Conservation (phyloP, 2,888 invertebrate genomes). For the Aphodius granarius region DNA sequence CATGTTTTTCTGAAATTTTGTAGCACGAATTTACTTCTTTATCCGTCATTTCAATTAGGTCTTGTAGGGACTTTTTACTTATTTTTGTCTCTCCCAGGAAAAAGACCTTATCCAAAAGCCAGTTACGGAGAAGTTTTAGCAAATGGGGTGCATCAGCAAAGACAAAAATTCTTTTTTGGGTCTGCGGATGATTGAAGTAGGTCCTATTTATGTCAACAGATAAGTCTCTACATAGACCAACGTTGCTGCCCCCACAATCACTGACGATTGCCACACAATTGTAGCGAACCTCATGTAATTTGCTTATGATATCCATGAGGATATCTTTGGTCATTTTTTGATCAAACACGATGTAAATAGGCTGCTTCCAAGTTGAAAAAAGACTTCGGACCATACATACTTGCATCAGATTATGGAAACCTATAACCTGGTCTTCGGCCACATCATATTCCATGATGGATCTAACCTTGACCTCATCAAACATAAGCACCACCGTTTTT, state of each 20-base stretch:
- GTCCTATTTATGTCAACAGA: too few relatives aligned
- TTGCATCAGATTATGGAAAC: too few relatives aligned
- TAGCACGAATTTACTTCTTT: slow-evolving; percentile 27
- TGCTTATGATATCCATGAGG: slow-evolving; percentile 20
- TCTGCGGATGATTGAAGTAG: too few relatives aligned
- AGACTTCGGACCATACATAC: slow-evolving; percentile 23
- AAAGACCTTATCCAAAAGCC: slow-evolving; percentile 32
- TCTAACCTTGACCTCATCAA: too few relatives aligned
- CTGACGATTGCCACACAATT: slow-evolving; percentile 30
- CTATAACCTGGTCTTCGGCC: too few relatives aligned
- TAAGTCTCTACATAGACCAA: too few relatives aligned
- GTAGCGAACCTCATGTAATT: slow-evolving; percentile 25
- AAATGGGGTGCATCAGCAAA: slow-evolving; percentile 34
- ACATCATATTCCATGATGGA: too few relatives aligned
- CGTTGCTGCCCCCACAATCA: slow-evolving; percentile 24
- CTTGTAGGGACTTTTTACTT: neutral
- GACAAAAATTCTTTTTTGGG: slow-evolving; percentile 21
- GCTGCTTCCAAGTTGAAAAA: slow-evolving; percentile 35
- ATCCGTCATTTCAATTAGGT: slow-evolving; percentile 17
- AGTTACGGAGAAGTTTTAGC: slow-evolving; percentile 32
- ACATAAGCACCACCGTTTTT: too few relatives aligned
- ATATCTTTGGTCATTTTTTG: slow-evolving; percentile 33
- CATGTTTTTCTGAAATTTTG: slow-evolving; percentile 20
- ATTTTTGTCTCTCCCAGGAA: slow-evolving; percentile 4
- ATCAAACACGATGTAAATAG: slow-evolving; percentile 35